phyloP scores from a whole-genome alignment of 2,113 vertebrate species.

The Chaenogobius annularis region DNA sequence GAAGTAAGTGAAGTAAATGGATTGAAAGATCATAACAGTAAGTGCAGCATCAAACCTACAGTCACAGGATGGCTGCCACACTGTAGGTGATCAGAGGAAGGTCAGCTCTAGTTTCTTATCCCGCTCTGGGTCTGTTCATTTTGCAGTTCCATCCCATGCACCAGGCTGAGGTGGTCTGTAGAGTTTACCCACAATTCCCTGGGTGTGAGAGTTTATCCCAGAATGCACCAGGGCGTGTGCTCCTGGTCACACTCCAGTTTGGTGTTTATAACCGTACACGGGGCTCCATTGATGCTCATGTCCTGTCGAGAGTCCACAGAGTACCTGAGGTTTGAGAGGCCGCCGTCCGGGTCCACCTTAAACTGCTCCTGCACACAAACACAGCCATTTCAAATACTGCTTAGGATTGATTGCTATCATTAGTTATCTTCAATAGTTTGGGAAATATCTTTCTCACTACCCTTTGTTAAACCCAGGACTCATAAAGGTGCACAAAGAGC shows the following conservation, averaged over 20 bases:
- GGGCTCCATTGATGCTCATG: constrained; percentile 85
- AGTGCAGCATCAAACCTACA: not conserved
- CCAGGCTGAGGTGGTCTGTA: not conserved
- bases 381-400: not conserved
- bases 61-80: not conserved
- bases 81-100: not conserved
- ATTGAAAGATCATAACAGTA: not conserved
- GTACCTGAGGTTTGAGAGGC: constrained; percentile 88
- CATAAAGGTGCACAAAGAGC: too few relatives aligned
- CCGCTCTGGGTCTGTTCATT: not conserved
- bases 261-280: constrained; percentile 87
- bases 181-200: not conserved
- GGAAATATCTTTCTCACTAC: too few relatives aligned
- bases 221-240: constrained; percentile 90
- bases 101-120: not conserved
- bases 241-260: constrained; percentile 86
- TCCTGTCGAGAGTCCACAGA: constrained; percentile 84
- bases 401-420: not conserved
- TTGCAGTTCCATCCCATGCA: not conserved
- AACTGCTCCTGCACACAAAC: constrained; percentile 86
- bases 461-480: too few relatives aligned
- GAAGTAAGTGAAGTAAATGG: too few relatives aligned
- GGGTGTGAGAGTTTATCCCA: constrained; percentile 55
- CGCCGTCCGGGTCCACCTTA: constrained; percentile 91
- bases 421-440: too few relatives aligned